Evolutionary conservation across 1,140 invertebrate genomes (phyloP).

Genomic region (Penaeus indicus): DNA sequence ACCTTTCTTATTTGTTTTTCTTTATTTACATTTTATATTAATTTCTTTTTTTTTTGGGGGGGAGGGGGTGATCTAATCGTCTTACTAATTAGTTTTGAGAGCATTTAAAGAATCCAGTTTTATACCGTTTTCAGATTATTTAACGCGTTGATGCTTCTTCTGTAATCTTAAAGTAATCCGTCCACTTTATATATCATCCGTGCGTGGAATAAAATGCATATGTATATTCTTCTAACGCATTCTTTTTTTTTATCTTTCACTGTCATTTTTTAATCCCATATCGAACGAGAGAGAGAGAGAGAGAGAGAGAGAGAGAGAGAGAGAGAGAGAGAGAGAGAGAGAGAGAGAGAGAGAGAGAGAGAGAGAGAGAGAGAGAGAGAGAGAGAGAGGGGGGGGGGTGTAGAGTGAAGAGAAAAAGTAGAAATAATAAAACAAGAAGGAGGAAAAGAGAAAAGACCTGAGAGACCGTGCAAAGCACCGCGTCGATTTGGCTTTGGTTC

Average conservation of each 20-base stretch:
- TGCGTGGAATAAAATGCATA: not conserved
- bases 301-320: slow-evolving; percentile 16
- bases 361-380: slow-evolving; percentile 31
- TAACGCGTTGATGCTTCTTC: too few species aligned
- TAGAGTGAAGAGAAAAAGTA: too few species aligned
- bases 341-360: slow-evolving; percentile 38
- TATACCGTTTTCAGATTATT: too few species aligned
- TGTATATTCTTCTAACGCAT: too few species aligned
- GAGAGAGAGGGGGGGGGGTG: not conserved
- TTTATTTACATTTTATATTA: too few species aligned
- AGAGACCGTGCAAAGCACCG: not conserved
- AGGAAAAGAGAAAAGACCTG: not conserved
- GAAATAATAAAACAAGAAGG: not conserved
- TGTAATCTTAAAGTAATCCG: too few species aligned
- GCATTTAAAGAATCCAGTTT: too few species aligned
- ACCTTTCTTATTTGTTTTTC: too few species aligned
- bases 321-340: slow-evolving; percentile 36
- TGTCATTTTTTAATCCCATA: not conserved
- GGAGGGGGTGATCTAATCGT: too few species aligned
- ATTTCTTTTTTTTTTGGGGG: too few species aligned
- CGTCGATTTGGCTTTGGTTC: too few species aligned
- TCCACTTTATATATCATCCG: not conserved
- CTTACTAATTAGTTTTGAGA: too few species aligned
- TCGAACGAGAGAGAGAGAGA: not conserved
- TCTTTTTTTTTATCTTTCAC: not conserved